Percentiles rank a stretch among this genome's conserved stretches.
Conservation (phyloP, 2,113 vertebrate species). For the Takifugu flavidus region DNA sequence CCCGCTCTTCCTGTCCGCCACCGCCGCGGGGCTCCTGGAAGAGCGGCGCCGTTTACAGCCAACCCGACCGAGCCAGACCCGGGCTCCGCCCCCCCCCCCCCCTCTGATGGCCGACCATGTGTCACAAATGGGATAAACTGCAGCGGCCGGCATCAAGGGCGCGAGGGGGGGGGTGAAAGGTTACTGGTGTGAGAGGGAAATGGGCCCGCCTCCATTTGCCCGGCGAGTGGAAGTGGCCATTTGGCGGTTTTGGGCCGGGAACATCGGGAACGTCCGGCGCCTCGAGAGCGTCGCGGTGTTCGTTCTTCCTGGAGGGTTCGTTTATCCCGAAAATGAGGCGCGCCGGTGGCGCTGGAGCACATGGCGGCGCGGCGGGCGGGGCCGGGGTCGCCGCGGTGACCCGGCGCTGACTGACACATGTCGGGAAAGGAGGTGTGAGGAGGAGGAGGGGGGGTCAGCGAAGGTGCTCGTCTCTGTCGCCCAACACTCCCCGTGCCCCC, state of each 20-base stretch:
- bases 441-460: constrained; percentile 49
- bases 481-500: constrained; percentile 12
- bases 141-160: constrained; percentile 45
- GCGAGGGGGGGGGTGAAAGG: constrained; percentile 35
- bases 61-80: constrained; percentile 59
- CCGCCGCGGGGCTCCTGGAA: constrained; percentile 60
- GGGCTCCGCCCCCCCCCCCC: constrained; percentile 40
- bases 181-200: constrained; percentile 14
- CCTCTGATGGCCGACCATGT: constrained; percentile 56
- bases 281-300: constrained; percentile 33
- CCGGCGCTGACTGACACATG: constrained; percentile 69
- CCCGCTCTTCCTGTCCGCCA: constrained; percentile 49
- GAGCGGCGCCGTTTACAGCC: constrained; percentile 64
- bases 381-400: constrained; percentile 63
- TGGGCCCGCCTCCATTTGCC: no score
- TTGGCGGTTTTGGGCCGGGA: not conserved
- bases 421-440: constrained; percentile 53
- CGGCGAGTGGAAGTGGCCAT: not conserved
- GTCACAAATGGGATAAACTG: constrained; percentile 72
- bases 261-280: not conserved
- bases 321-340: constrained; percentile 44
- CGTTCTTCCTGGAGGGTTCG: constrained; percentile 38
- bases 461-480: constrained; percentile 35
- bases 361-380: constrained; percentile 56
- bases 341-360: constrained; percentile 54